Evolutionary conservation across 2,797 vertebrate genomes (phyloP), one percentile per base, ranked within the genome.

Genomic region (Alcedo atthis): DNA sequence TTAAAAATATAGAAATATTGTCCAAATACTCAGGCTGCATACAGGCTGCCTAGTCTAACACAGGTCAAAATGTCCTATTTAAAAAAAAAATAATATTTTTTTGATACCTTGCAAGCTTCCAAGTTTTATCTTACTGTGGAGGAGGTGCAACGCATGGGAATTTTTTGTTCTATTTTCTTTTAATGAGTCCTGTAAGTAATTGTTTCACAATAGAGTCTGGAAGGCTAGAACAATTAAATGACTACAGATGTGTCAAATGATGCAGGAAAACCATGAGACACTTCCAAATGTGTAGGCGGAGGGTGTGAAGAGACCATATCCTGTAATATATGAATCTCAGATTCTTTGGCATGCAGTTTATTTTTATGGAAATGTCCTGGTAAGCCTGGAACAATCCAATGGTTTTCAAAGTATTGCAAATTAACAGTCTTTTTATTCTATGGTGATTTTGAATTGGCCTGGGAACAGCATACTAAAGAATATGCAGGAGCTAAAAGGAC

Each of bases 191-290:
- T 96, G 90, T 91, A 93, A 93, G 93, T 90, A 93, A 89, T 94
- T 92, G 88, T 95, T 96, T 96, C 96, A 93, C 91, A 96, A 95
- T 80, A 77, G 33, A 90, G 83, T 92, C 96, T 96, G 76, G 92
- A 93, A 82, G 67, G 62, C 83, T 95, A 96, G 94, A 96, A 96
- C 94, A 96, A 96, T 95, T 96, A 95, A 96, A 85, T 88, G 86
- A 94, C 75, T 95, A 91, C 96, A 96, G 96, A 96, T 96, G 96
- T 96, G 91, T 92, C 88, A 96, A 93, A 94, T 73, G 88, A 94
- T 94, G 95, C 94, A 96, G 91, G 93, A 96, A 96, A 94, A 92
- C 86, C 93, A 95, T 90, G 91, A 96, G 93, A 94, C 90, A 81
- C 81, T 94, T 96, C 95, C 95, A 95, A 91, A 94, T 66, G 94